A percentile compares a stretch with the other conserved stretches of the same genome.
These are phyloP conservation scores for Scaptomyza tumidula DNA, from an alignment of 2,888 invertebrate species.

Conservation along the genomic window DNA sequence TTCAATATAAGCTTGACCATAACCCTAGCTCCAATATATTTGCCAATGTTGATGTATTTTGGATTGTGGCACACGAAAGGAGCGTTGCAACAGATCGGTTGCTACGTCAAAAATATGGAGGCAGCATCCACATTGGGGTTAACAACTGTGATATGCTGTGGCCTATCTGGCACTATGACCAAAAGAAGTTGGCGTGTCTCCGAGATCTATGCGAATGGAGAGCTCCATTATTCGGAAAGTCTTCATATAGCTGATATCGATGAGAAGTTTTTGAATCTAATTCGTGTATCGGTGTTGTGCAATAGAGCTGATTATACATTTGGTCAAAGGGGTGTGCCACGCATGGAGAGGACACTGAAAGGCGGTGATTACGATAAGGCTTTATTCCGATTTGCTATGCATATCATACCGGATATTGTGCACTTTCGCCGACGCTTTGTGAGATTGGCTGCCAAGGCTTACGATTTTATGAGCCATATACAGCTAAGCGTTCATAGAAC, in stretches of 20 bases:
- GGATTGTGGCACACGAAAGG: conserved; percentile 28
- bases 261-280: conserved; percentile 18
- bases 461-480: conserved; percentile 17
- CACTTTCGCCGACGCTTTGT: conserved; percentile 34
- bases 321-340: conserved; percentile 49
- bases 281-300: conserved; percentile 50
- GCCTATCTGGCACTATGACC: conserved; percentile 46
- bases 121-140: conserved; percentile 50
- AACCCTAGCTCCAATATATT: conserved; percentile 30
- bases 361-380: conserved; percentile 50
- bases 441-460: conserved; percentile 34
- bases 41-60: conserved; percentile 46
- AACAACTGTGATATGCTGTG: conserved; percentile 54
- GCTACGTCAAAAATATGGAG: conserved; percentile 50
- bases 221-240: not conserved
- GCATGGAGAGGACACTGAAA: conserved; percentile 24
- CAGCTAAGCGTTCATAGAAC: conserved; percentile 52
- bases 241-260: fast-evolving
- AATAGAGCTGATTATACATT: conserved; percentile 42
- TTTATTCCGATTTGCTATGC: conserved; percentile 29
- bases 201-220: conserved; percentile 51
- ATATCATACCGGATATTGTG: conserved; percentile 19
- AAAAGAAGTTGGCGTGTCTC: conserved; percentile 33
- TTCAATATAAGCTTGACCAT: conserved; percentile 38
- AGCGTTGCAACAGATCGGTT: conserved; percentile 16